Base-by-base conservation (phyloP, 2,888 invertebrate genomes). In the Eulithis testata region DNA sequence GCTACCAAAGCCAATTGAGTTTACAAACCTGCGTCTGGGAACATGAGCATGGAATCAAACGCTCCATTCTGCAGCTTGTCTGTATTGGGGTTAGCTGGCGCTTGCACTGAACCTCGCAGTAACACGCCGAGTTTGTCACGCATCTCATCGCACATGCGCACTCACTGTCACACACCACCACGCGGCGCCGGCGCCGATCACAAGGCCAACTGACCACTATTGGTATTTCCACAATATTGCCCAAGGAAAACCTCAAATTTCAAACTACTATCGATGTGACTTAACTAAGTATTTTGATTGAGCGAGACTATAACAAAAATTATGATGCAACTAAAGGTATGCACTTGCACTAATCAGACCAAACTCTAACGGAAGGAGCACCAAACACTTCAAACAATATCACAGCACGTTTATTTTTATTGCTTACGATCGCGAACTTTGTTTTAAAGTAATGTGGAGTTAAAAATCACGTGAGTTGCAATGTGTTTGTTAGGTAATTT, bases 81-180 rank as follows among this genome's bases (percentile, higher is more conserved):
- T 63, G 84, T 78, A 74, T 77, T 80, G 80, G 62, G 74, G 69
- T 69, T 81, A 83, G 76, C 83, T 78, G 55, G 85, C 71, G 88
- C 82, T 73, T 83, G 83, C 80, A 85, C 87, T 27, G 90, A 80
- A 81, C 81, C 85, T 63, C 88, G 89, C 77, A 92, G 78, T 73
- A 91, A 80, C 72, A 87, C 84, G 75, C 90, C 80, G 72, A 91
- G 84, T 86, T 89, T 90, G 72, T 91, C 91, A 71, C 90, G 93
- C 93, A 93, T 92, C 87, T 85, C 92, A 91, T 90, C 88, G 88
- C 89, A 86, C 87, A 86, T 86, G 83, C 86, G 82, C 73, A 69
- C 81, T 71, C 70, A 76, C 74, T 72, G 72, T 73, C 69, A 74
- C 56, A 63, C 57, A 63, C 57, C 55, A 8, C 54, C 59, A 60